Evolutionary conservation across 2,113 vertebrate species (phyloP), one percentile per base, ranked within the genome.

Genomic region (Bungarus multicinctus): DNA sequence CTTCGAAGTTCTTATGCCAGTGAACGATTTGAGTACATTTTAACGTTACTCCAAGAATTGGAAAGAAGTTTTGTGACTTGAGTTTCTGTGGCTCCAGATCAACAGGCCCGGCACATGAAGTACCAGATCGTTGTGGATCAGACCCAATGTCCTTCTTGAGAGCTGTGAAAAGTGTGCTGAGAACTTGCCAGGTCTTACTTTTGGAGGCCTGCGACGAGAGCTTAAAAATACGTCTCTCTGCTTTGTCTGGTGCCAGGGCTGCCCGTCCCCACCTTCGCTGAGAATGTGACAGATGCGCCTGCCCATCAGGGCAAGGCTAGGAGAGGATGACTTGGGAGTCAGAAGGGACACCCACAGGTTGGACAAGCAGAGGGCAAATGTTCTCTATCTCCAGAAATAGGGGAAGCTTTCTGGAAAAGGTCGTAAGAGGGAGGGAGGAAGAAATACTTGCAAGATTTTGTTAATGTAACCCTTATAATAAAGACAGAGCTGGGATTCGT

Each of bases 11-110:
- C 95, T 95, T 95, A 94, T 74, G 94, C 94, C 93, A 93, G 94
- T 95, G 96, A 96, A 96, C 95, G 95, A 96, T 97, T 96, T 96
- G 0, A 96, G 87, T 89, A 91, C 90, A 94, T 95, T 96, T 96
- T 95, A 95, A 95, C 96, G 94, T 94, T 50, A 39, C 91, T 89
- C 91, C 92, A 90, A 93, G 95, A 89, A 1, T 92, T 87, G 90
- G 50, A 90, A 94, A 60, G 94, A 23, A 2, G 55, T 23, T 23
- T 57, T 57, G 55, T 2, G 55, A 57, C 55, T 55, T 6, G 20
- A 55, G 20, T 55, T 57, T 23, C 22, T 57, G 22, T 23, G 55
- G 55, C 93, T 10, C 81, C 14, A 90, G 94, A 94, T 91, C 95
- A 94, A 96, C 94, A 94, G 93, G 94, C 94, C 90, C 94, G 89